These are phyloP conservation scores for Tautogolabrus adspersus DNA, from an alignment of 2,113 vertebrate species.

Conservation along the genomic window DNA sequence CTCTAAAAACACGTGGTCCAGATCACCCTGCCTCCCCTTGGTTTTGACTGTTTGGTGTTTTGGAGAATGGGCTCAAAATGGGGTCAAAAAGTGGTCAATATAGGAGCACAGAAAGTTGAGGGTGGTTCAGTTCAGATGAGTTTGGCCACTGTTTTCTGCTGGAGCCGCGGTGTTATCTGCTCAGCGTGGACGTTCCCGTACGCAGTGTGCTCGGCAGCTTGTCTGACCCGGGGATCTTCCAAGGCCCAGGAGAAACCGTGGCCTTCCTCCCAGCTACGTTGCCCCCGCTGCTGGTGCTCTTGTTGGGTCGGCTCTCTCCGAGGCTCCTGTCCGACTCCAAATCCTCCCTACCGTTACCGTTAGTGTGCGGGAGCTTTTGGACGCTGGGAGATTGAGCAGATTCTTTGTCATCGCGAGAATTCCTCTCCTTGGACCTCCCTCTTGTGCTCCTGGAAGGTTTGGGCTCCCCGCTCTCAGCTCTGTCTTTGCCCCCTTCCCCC, in stretches of 20 bases:
- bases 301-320: constrained; percentile 83
- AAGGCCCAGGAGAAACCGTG: constrained; percentile 94
- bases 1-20: constrained; percentile 75
- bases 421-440: constrained; percentile 86
- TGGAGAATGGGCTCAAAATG: constrained; percentile 8
- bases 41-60: constrained; percentile 37
- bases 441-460: constrained; percentile 83
- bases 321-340: constrained; percentile 76
- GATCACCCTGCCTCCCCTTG: constrained; percentile 31
- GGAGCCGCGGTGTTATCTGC: constrained; percentile 86
- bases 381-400: constrained; percentile 52
- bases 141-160: constrained; percentile 16
- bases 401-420: constrained; percentile 77
- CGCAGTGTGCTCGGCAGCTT: constrained; percentile 92
- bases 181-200: constrained; percentile 91
- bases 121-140: constrained; percentile 22
- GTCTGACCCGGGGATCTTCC: constrained; percentile 97
- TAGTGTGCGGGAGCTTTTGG: constrained; percentile 74
- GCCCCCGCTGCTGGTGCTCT: constrained; percentile 77
- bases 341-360: constrained; percentile 78
- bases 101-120: constrained; percentile 29
- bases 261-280: constrained; percentile 86
- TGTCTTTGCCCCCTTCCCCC: constrained; percentile 74
- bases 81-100: not conserved
- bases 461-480: constrained; percentile 76